Evolutionary conservation across 64 coral and sea anemone species (phyloP), one percentile per base, ranked within the genome.

Genomic region (Montipora capricornis): DNA sequence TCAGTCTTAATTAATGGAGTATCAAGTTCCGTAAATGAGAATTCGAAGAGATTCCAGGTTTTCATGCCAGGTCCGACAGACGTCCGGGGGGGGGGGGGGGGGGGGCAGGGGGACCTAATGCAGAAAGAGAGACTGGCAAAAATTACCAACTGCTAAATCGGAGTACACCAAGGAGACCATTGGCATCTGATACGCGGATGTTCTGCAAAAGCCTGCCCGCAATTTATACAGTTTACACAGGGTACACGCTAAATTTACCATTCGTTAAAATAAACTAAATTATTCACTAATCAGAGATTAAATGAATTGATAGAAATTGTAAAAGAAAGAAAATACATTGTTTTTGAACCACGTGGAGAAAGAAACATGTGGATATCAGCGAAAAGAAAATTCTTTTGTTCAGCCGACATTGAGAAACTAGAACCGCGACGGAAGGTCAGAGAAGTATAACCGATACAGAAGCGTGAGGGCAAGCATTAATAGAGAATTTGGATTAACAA

Each of bases 261-360:
- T 67, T 4, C 12, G 4, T 67, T 67, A 67, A 14, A 67, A 17
- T 15, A 67, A 9, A 17, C 12, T 17, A 67, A 67, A 67, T n/a
- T 67, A 67, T 14, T 55, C 62, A 15, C 62, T 67, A 67, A 15
- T 14, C 12, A 55, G 52, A 55, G 52, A 5, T 10, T 55, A 55
- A 55, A 55, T 17, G 61, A 64, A 11, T 8, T 9, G 71, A 74
- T 1, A 37, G 44, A 76, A 76, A 37, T 76, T 4, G 14, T 20
- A 37, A 12, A 45, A 17, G 47, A 49, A 78, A 78, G n/a, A 9
- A 0, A 50, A 85, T 15, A 86, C 47, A 86, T 48, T 82, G 37
- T 50, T 73, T 66, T 71, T 47, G 45, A 14, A 44, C 82, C 82
- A 86, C 82, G 82, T 86, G 82, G 82, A 10, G 82, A 73, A 73